Conservation (phyloP, 2,888 invertebrate genomes). For the Pelosia muscerda region DNA sequence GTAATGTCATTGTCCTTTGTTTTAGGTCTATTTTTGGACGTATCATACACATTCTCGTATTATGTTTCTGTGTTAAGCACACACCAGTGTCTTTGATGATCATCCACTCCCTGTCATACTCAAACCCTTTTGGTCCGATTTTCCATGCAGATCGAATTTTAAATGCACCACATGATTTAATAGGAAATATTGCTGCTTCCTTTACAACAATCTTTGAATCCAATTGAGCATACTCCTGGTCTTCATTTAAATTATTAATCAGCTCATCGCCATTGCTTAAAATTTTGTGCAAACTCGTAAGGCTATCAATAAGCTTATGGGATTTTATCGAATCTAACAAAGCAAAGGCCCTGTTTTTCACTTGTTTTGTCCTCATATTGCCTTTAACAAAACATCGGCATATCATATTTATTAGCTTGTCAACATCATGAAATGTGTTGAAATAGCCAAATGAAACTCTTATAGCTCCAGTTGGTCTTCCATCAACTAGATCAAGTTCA, state of each 20-base stretch:
- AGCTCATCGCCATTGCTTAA: slow-evolving; percentile 31
- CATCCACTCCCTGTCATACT: slow-evolving; percentile 98
- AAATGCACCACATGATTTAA: slow-evolving; percentile 96
- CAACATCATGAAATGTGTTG: slow-evolving; percentile 91
- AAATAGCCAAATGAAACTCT: slow-evolving; percentile 97
- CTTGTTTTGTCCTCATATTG: slow-evolving; percentile 68
- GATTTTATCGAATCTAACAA: slow-evolving; percentile 36
- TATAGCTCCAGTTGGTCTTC: slow-evolving; percentile 96
- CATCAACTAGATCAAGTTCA: slow-evolving; percentile 93
- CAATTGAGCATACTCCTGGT: slow-evolving; percentile 38
- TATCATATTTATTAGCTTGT: slow-evolving; percentile 91
- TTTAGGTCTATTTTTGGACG: slow-evolving; percentile 90
- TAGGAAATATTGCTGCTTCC: slow-evolving; percentile 90
- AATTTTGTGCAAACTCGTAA: slow-evolving; percentile 44
- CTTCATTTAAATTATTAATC: slow-evolving; percentile 26
- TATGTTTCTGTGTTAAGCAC: slow-evolving; percentile 95
- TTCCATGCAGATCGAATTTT: slow-evolving; percentile 90
- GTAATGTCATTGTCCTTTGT: slow-evolving; percentile 83
- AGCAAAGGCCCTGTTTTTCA: slow-evolving; percentile 40
- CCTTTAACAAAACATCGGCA: slow-evolving; percentile 90
- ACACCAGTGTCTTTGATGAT: slow-evolving; percentile 93
- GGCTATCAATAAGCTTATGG: slow-evolving; percentile 46
- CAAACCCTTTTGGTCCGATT: slow-evolving; percentile 91
- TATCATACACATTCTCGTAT: slow-evolving; percentile 92
- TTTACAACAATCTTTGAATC: slow-evolving; percentile 61